Evolutionary conservation across 2,113 vertebrate genomes (phyloP).

Genomic region (Amazona vittata): DNA sequence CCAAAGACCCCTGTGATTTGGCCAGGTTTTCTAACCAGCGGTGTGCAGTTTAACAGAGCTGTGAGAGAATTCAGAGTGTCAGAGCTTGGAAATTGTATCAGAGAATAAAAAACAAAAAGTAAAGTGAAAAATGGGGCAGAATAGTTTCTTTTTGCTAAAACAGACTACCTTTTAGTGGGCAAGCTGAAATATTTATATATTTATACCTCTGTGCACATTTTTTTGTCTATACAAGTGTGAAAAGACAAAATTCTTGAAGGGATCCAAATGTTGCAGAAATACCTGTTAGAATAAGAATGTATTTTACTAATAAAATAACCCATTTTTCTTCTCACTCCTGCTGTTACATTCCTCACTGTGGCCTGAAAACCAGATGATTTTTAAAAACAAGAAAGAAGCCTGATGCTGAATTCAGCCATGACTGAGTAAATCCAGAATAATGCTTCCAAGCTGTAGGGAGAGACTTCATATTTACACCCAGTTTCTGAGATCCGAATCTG

Average conservation of each 20-base stretch:
- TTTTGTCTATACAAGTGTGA: not conserved
- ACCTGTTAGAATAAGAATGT: not conserved
- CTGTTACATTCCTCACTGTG: constrained; percentile 4
- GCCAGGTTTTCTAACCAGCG: not conserved
- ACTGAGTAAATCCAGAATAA: not conserved
- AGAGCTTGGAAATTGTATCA: not conserved
- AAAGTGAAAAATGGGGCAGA: not conserved
- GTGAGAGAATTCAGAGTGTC: not conserved
- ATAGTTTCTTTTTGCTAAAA: not conserved
- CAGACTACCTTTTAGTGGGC: not conserved
- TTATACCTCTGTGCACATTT: not conserved
- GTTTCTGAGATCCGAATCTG: not conserved
- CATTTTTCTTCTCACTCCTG: not conserved
- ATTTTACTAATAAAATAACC: constrained; percentile 42
- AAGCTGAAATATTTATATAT: constrained; percentile 6
- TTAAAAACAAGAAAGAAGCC: not conserved
- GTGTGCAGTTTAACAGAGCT: not conserved
- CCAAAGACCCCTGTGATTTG: not conserved
- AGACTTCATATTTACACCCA: not conserved
- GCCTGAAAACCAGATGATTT: constrained; percentile 11
- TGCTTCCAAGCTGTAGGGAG: not conserved
- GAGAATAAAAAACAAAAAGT: not conserved
- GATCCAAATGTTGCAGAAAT: not conserved
- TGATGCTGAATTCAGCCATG: not conserved
- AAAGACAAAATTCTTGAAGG: not conserved